Base-by-base conservation (phyloP, 2,113 vertebrate species). In the Marmota monax region DNA sequence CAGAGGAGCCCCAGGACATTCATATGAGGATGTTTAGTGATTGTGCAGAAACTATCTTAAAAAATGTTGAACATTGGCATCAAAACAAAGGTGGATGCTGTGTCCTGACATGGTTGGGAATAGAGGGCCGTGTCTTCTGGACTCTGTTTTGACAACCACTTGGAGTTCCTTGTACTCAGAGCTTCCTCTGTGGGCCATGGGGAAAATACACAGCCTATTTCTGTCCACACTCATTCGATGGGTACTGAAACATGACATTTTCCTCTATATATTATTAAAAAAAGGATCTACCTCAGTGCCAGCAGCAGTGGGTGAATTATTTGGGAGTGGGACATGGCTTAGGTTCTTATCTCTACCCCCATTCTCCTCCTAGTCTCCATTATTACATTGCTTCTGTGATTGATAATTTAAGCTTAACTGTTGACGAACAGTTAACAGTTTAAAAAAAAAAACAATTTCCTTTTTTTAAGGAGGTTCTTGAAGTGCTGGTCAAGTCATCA, bases 391-490 rank as follows among this genome's bases (percentile, higher is more conserved):
- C 58, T 97, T 83, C 42, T 51, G 2, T 34, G 37, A 69, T 88
- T 23, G 73, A 45, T 91, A 25, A 58, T 83, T 85, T 92, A 56
- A 79, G 9, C 4, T 73, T 94, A 56, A 10, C 53, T 53, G 0
- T 90, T 84, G 89, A 84, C 1, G 7, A 22, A 48, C 10, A n/a
- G n/a, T n/a, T n/a, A n/a, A n/a, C n/a, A n/a, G n/a, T n/a, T n/a
- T n/a, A n/a, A 22, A 51, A 48, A 51, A 51, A 76, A 78, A n/a
- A 42, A 39, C 14, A 84, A 84, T n/a, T 73, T 69, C 3, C n/a
- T 90, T 90, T 82, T 87, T 77, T 45, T 67, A 84, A 45, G 84
- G 42, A 89, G 56, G 39, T 78, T n/a, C n/a, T 72, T 87, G 10
- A 87, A 82, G 45, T 92, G 37, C 70, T 65, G 45, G 8, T 61